phyloP scores from a whole-genome alignment of 2,888 invertebrate genomes.

The Ariolimax columbianus region DNA sequence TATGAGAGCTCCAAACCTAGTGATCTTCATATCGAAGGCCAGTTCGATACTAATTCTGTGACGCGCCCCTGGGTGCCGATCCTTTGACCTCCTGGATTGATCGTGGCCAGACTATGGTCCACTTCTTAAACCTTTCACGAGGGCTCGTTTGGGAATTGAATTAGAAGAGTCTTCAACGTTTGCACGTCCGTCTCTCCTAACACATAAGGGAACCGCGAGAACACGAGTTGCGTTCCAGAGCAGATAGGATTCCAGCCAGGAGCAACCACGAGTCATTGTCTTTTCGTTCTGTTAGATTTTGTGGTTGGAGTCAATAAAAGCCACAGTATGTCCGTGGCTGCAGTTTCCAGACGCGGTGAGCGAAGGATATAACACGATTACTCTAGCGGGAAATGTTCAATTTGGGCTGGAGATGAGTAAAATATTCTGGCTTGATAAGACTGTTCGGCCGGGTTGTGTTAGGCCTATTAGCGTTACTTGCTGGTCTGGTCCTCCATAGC shows the following conservation, averaged over 20 bases:
- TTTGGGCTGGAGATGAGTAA: background rate
- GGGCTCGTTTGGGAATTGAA: constrained; percentile 16
- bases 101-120: constrained; percentile 24
- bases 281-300: constrained; percentile 10
- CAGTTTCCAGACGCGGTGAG: background rate
- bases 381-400: constrained; percentile 26
- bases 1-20: background rate
- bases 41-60: constrained; percentile 36
- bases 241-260: constrained; percentile 24
- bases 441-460: background rate
- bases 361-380: constrained; percentile 29
- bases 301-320: constrained; percentile 23
- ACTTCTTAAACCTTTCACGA: constrained; percentile 1
- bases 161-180: constrained; percentile 12
- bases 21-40: background rate
- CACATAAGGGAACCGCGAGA: background rate
- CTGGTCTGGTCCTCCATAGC: background rate
- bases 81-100: constrained; percentile 26
- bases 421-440: constrained; percentile 9
- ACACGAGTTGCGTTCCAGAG: background rate
- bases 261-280: constrained; percentile 31
- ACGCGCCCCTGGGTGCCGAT: constrained; percentile 26
- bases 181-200: background rate
- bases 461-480: background rate
- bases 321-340: constrained; percentile 25